Evolutionary conservation across 2,797 vertebrate genomes (phyloP), one percentile per base, ranked within the genome.

Genomic region (Gorsachius magnificus): DNA sequence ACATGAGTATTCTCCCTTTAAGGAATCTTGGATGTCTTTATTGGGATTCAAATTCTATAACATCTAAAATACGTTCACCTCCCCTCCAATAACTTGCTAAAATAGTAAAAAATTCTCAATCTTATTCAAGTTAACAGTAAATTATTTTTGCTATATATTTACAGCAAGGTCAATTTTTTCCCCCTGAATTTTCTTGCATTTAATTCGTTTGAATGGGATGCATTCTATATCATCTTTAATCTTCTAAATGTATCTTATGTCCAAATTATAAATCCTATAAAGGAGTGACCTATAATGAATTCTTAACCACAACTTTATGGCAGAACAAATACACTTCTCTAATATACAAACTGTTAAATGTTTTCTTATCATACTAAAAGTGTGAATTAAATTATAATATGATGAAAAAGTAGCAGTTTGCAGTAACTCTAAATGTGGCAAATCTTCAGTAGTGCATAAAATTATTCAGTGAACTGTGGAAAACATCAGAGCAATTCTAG

Each of bases 301-400:
- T 79, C 77, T 95, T 96, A 95, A 93, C 78, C 41, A 79, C 43
- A 94, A 61, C 82, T 83, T 93, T 91, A 68, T 89, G 90, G 91
- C 79, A 95, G 85, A 96, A 89, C 80, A 95, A 97, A 97, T 82
- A 95, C 51, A 57, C 63, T 94, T 91, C 91, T 95, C 77, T 80
- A 96, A 90, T 95, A 92, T 90, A 69, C 93, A 95, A 97, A 97
- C 74, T 72, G 77, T 87, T 96, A 96, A 97, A 85, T 95, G 94
- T 94, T 97, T 98, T 95, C 95, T 98, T 97, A 96, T 97, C 97
- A 41, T 96, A 69, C 69, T 95, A 96, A 96, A 97, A 97, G 88
- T 95, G 90, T 81, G 96, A 98, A 97, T 98, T 97, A 98, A 98
- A 98, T 98, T 96, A 97, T 97, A 97, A 97, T 95, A 97, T 80